Conservation (phyloP, 2,113 vertebrate genomes). For the Camelus dromedarius region DNA sequence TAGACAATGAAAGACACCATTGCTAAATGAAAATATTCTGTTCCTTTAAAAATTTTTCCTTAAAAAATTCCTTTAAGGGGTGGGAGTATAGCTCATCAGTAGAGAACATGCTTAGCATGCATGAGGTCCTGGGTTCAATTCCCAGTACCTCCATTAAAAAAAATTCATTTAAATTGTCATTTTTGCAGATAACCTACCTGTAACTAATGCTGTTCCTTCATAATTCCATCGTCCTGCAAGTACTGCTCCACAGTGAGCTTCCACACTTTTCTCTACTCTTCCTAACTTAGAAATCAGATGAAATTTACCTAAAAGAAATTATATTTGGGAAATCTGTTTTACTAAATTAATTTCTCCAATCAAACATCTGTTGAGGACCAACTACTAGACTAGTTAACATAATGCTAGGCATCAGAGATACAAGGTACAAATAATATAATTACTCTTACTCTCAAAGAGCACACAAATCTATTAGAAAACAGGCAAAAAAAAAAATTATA, state of each 20-base stretch:
- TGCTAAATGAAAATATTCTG: constrained; percentile 44
- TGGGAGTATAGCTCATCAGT: no score
- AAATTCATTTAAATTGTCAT: neutral
- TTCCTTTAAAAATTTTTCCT: constrained; percentile 17
- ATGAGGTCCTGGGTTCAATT: no score
- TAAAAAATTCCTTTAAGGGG: neutral
- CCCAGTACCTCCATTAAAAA: no score
- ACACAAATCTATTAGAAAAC: neutral
- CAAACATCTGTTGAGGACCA: neutral
- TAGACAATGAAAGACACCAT: neutral
- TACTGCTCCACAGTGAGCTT: constrained; percentile 96
- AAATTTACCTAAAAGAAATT: constrained; percentile 92
- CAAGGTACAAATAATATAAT: constrained; percentile 48
- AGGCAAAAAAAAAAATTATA: constrained; percentile 14
- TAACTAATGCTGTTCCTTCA: constrained; percentile 96
- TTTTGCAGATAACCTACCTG: constrained; percentile 88
- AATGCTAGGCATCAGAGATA: neutral
- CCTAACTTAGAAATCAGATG: constrained; percentile 95
- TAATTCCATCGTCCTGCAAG: constrained; percentile 97
- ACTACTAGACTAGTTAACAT: neutral
- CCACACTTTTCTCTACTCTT: constrained; percentile 96
- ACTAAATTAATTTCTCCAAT: constrained; percentile 29
- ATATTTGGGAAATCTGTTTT: constrained; percentile 37
- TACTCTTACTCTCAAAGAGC: constrained; percentile 42
- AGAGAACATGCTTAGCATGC: no score